A percentile compares a stretch with the other conserved stretches of the same genome.
Evolutionary conservation across 2,113 vertebrate species (phyloP).

Genomic region (Microcebus murinus): DNA sequence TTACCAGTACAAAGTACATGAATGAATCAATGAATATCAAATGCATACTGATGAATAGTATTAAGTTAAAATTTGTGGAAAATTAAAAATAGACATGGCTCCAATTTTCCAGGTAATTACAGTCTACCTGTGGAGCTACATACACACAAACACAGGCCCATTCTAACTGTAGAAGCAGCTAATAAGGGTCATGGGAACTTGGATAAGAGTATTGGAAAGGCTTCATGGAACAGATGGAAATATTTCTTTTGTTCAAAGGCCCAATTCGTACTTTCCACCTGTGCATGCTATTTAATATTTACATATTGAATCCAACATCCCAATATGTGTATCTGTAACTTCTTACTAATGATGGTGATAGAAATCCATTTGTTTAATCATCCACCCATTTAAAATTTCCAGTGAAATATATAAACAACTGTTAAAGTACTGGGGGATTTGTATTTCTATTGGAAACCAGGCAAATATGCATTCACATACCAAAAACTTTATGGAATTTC

Average conservation of each 20-base stretch:
- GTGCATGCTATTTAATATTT: background rate
- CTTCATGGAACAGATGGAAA: background rate
- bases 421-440: background rate
- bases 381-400: background rate
- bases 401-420: background rate
- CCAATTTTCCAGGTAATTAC: background rate
- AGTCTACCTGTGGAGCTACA: background rate
- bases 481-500: background rate
- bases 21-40: background rate
- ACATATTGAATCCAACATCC: background rate
- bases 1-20: background rate
- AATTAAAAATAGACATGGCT: background rate
- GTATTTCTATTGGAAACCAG: background rate
- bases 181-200: background rate
- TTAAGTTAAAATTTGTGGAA: background rate
- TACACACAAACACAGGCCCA: background rate
- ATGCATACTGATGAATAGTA: background rate
- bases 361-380: background rate
- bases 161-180: background rate
- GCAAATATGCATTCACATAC: background rate
- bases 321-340: background rate
- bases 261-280: background rate
- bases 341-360: background rate
- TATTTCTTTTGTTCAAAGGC: background rate
- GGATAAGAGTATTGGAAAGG: background rate